These are phyloP conservation scores for Trachurus trachurus DNA, from an alignment of 2,797 vertebrate genomes.

Conservation along the genomic window DNA sequence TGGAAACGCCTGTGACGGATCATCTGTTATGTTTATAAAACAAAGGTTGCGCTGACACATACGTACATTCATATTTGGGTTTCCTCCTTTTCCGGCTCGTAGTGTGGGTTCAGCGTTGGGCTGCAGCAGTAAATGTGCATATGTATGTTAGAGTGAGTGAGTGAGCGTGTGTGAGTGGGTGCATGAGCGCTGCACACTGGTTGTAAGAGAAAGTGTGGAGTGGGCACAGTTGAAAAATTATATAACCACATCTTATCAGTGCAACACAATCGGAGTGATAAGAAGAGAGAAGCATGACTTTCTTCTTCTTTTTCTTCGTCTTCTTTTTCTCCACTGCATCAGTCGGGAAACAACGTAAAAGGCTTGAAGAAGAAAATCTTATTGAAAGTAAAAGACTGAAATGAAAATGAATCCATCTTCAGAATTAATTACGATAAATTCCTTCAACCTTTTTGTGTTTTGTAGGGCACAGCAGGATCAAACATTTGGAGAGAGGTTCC, in stretches of 20 bases:
- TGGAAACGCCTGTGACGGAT: neutral
- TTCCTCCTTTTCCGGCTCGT: conserved; percentile 28
- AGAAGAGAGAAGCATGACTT: conserved; percentile 2
- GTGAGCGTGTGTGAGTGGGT: conserved; percentile 58
- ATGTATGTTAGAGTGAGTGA: conserved; percentile 42
- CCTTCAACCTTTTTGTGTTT: neutral
- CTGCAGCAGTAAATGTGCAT: conserved; percentile 49
- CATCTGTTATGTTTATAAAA: neutral
- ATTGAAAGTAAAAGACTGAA: neutral
- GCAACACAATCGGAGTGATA: conserved; percentile 14
- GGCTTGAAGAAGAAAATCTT: neutral
- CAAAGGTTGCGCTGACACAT: conserved; percentile 24
- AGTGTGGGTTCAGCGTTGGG: conserved; percentile 31
- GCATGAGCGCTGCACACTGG: conserved; percentile 25
- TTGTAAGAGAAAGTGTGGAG: conserved; percentile 66
- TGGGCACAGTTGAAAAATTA: conserved; percentile 46
- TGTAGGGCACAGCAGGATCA: conserved; percentile 44
- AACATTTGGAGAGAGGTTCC: conserved; percentile 14
- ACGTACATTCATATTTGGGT: conserved; percentile 8
- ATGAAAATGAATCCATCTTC: neutral
- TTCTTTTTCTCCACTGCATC: neutral
- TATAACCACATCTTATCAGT: conserved; percentile 54
- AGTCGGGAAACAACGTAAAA: neutral
- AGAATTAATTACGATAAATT: neutral
- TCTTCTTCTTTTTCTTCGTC: neutral